Evolutionary conservation across 2,888 invertebrate species (phyloP).

Genomic region (Eilema griseolum): DNA sequence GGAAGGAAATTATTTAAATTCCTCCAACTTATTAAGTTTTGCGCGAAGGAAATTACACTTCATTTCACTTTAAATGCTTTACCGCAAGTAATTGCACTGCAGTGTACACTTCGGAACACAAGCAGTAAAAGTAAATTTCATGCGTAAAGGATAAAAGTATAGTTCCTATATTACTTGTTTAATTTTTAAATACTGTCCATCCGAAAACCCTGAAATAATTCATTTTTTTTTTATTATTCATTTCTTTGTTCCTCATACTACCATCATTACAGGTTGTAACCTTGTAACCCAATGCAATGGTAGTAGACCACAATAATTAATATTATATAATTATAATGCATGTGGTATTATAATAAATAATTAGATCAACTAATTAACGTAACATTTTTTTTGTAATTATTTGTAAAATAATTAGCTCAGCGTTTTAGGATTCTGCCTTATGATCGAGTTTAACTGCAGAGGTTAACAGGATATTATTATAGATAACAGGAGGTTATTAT

Average conservation of each 20-base stretch:
- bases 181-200: background rate
- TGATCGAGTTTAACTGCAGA: too few relatives aligned
- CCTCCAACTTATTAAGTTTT: background rate
- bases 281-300: too few relatives aligned
- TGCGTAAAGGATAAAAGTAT: background rate
- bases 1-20: conserved; percentile 18
- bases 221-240: background rate
- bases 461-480: too few relatives aligned
- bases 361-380: too few relatives aligned
- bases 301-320: too few relatives aligned
- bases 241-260: too few relatives aligned
- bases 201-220: background rate
- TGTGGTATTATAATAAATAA: too few relatives aligned
- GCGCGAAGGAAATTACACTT: conserved; percentile 8
- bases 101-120: background rate
- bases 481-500: too few relatives aligned
- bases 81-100: background rate
- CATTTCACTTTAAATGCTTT: conserved; percentile 7
- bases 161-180: background rate
- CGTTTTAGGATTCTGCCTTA: background rate
- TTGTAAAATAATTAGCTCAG: background rate
- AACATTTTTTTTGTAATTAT: too few relatives aligned
- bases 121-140: background rate
- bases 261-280: too few relatives aligned
- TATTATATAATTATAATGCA: too few relatives aligned